Evolutionary conservation across 2,888 invertebrate genomes (phyloP).

Genomic region (Schizaphis graminum): DNA sequence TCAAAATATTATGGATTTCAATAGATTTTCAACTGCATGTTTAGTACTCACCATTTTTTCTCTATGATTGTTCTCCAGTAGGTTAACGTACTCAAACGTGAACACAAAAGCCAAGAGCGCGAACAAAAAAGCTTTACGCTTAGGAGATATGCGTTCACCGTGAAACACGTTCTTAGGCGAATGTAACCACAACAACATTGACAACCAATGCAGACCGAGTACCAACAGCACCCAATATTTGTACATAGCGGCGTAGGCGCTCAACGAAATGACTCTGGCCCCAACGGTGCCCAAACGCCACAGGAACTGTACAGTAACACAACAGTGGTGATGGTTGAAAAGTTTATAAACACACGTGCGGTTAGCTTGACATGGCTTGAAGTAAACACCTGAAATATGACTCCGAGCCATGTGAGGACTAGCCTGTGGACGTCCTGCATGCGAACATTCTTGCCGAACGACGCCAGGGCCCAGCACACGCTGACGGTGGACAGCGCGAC

Average conservation of each 20-base stretch:
- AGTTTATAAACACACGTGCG: not conserved
- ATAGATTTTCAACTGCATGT: not conserved
- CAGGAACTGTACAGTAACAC: slow-evolving; percentile 73
- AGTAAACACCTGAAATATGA: slow-evolving; percentile 78
- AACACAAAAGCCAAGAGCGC: slow-evolving; percentile 87
- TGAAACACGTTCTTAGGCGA: slow-evolving; percentile 88
- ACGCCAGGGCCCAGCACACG: slow-evolving; percentile 91
- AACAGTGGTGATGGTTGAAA: not conserved
- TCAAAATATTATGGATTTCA: not conserved
- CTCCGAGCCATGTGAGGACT: slow-evolving; percentile 86
- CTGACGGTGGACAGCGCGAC: slow-evolving; percentile 86
- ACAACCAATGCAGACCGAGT: slow-evolving; percentile 87
- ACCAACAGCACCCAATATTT: slow-evolving; percentile 85
- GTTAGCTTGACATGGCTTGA: not conserved
- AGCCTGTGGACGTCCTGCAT: slow-evolving; percentile 85
- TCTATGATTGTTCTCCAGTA: slow-evolving; percentile 84
- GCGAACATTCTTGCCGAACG: slow-evolving; percentile 89
- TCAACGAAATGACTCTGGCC: slow-evolving; percentile 84
- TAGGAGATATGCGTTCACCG: slow-evolving; percentile 81
- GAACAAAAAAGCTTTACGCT: slow-evolving; percentile 79
- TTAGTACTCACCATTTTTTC: slow-evolving; percentile 77
- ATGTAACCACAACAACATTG: slow-evolving; percentile 89
- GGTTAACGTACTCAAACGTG: slow-evolving; percentile 88
- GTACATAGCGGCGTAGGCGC: slow-evolving; percentile 87
- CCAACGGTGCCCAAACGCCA: slow-evolving; percentile 89